These are phyloP conservation scores for Platalea minor DNA, from an alignment of 2,797 vertebrate species.

Conservation along the genomic window DNA sequence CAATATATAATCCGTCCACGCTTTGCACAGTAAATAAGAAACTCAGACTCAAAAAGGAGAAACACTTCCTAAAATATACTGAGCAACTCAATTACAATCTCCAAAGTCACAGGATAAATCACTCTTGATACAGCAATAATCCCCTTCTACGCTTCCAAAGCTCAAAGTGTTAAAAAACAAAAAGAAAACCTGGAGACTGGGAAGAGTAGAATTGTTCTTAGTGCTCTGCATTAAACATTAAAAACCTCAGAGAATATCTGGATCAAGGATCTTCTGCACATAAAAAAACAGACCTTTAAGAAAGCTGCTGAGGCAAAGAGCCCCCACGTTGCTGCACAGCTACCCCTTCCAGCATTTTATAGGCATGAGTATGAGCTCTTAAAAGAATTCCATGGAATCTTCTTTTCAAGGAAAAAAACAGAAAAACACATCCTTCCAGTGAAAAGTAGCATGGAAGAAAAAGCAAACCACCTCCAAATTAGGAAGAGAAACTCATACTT, in stretches of 20 bases:
- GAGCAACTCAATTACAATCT: not conserved
- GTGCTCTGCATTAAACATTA: not conserved
- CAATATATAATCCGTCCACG: not conserved
- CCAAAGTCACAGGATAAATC: not conserved
- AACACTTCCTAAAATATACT: not conserved
- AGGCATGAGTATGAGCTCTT: not conserved
- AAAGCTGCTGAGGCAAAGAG: not conserved
- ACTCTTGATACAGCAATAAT: not conserved
- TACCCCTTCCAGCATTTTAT: not conserved
- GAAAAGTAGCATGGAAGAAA: not conserved
- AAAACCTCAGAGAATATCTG: not conserved
- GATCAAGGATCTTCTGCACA: not conserved
- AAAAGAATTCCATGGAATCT: not conserved
- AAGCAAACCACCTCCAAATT: not conserved
- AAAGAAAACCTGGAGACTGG: not conserved
- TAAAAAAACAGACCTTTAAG: not conserved
- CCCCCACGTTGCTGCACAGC: not conserved
- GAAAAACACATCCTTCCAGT: not conserved
- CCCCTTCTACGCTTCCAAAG: not conserved
- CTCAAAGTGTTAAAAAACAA: not conserved
- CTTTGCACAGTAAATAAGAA: not conserved
- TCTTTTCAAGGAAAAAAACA: not conserved
- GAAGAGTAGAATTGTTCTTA: not conserved
- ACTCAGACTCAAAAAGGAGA: not conserved
- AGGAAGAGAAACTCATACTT: not conserved